phyloP scores from a whole-genome alignment of 1,140 invertebrate genomes.

The Caenorhabditis latens region DNA sequence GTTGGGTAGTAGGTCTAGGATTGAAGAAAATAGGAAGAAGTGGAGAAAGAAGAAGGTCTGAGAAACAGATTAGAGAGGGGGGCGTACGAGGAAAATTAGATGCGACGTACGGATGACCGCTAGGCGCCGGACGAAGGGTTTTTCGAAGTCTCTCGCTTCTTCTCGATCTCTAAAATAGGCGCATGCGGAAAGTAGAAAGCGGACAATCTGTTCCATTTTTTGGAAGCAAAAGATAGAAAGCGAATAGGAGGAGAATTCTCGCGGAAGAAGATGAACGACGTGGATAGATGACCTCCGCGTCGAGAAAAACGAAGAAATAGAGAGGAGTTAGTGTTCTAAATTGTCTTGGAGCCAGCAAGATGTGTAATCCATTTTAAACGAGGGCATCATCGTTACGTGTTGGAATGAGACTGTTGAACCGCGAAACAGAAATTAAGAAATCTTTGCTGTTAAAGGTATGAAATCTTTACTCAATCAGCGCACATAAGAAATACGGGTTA shows the following conservation, averaged over 20 bases:
- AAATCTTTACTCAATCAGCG: no score
- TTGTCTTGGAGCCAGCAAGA: neutral
- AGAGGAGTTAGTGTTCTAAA: neutral
- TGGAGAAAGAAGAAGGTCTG: constrained; percentile 1
- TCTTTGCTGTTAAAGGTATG: no score
- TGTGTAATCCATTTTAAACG: constrained; percentile 24
- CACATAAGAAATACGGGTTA: neutral
- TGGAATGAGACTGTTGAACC: neutral
- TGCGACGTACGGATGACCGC: constrained; percentile 40
- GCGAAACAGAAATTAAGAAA: neutral
- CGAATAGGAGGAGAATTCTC: neutral
- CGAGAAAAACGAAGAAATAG: neutral
- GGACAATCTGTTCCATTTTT: constrained; percentile 56
- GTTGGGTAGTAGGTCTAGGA: constrained; percentile 33
- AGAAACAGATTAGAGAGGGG: constrained; percentile 34
- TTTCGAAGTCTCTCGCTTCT: constrained; percentile 38
- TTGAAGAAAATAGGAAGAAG: neutral
- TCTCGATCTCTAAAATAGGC: constrained; percentile 42
- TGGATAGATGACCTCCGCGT: constrained; percentile 22
- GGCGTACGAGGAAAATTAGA: neutral
- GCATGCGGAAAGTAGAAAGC: constrained; percentile 44
- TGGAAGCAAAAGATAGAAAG: constrained; percentile 6
- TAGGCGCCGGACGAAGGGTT: constrained; percentile 32
- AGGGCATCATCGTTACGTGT: neutral
- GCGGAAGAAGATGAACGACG: constrained; percentile 1